phyloP scores from a whole-genome alignment of 2,888 invertebrate genomes.

The Sarcophaga caerulescens region DNA sequence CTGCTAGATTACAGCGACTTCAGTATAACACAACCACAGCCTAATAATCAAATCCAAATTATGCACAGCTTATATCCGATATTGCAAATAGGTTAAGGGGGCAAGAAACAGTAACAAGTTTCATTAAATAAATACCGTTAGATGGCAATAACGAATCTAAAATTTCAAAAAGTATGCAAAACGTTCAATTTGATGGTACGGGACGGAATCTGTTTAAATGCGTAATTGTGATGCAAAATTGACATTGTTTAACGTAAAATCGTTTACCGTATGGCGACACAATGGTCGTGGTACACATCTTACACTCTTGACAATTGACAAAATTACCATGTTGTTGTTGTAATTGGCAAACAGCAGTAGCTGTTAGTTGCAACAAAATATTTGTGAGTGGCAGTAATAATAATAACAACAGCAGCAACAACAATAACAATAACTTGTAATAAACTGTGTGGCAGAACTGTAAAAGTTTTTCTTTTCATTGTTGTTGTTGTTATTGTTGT shows the following conservation, averaged over 20 bases:
- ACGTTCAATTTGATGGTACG: not conserved
- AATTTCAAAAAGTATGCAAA: too few species aligned
- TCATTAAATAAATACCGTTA: too few species aligned
- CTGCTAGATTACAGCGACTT: too few species aligned
- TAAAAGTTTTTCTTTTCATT: not conserved
- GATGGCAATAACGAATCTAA: too few species aligned
- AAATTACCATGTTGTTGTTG: constrained; percentile 12
- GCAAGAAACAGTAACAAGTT: too few species aligned
- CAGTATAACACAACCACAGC: too few species aligned
- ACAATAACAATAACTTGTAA: constrained; percentile 14
- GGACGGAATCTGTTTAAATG: too few species aligned
- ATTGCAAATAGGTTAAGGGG: too few species aligned
- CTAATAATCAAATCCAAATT: too few species aligned
- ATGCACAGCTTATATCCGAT: too few species aligned
- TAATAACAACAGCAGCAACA: too few species aligned
- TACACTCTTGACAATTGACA: not conserved
- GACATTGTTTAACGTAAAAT: constrained; percentile 14
- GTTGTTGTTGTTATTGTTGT: not conserved
- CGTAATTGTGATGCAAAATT: constrained; percentile 29
- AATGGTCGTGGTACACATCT: not conserved
- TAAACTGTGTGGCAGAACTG: not conserved
- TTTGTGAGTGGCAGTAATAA: constrained; percentile 21
- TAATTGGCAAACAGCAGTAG: not conserved
- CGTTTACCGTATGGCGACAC: not conserved
- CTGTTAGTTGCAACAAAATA: not conserved